Conservation (phyloP, 2,797 vertebrate genomes). For the Chrysocyon brachyurus region DNA sequence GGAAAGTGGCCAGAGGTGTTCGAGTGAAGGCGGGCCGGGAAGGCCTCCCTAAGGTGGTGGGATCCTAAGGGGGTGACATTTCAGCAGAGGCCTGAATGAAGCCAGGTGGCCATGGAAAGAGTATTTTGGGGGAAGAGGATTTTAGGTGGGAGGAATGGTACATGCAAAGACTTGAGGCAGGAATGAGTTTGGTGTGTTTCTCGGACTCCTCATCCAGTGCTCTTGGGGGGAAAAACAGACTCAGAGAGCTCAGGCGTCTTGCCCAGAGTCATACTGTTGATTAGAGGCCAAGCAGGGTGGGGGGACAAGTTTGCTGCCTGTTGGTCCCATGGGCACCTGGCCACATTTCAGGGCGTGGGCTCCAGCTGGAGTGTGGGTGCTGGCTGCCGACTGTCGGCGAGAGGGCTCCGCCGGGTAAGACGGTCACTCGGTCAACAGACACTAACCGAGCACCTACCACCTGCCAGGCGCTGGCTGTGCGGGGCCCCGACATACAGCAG, state of each 20-base stretch:
- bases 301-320: neutral
- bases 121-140: neutral
- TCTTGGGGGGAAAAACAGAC: neutral
- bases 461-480: neutral
- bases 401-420: neutral
- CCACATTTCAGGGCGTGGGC: neutral
- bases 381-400: too few species aligned
- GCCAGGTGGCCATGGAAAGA: neutral
- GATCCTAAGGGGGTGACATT: neutral
- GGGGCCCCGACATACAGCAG: neutral
- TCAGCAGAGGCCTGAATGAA: neutral
- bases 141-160: neutral
- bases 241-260: neutral
- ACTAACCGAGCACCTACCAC: neutral
- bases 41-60: neutral
- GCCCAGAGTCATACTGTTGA: neutral
- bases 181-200: neutral
- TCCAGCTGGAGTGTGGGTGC: neutral
- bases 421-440: neutral
- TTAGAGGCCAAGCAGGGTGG: neutral
- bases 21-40: neutral
- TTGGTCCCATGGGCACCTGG: neutral
- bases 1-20: neutral
- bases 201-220: neutral
- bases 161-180: neutral